These are phyloP conservation scores for Actinemys pallida DNA, from an alignment of 2,113 vertebrate genomes.

Conservation along the genomic window DNA sequence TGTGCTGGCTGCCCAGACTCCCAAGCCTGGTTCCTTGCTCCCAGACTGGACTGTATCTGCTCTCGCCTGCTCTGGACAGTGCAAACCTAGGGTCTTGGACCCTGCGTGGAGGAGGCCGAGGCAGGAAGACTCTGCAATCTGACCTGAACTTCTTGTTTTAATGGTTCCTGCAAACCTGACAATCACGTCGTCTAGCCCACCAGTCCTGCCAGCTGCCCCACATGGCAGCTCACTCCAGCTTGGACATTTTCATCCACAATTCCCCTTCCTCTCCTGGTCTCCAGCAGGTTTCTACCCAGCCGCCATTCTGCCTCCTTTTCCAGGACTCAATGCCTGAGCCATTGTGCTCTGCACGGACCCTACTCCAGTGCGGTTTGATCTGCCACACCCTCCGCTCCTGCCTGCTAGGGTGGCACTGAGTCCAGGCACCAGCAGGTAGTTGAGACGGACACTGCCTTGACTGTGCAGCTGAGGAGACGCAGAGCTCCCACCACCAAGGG, in stretches of 20 bases:
- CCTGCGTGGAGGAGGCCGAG: rapidly evolving
- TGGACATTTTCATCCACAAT: background rate
- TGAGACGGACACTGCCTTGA: background rate
- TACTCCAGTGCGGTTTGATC: background rate
- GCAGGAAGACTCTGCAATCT: background rate
- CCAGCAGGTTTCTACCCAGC: background rate
- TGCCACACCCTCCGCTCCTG: background rate
- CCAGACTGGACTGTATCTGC: background rate
- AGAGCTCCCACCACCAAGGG: background rate
- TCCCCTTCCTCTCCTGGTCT: background rate
- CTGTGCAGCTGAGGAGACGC: background rate
- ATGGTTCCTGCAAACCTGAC: too few species aligned
- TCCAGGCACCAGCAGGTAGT: background rate
- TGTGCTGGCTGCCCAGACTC: background rate
- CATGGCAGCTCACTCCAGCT: too few species aligned
- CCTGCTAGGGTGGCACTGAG: background rate
- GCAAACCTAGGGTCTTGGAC: background rate
- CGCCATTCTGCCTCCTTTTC: background rate
- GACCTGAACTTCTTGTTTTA: background rate
- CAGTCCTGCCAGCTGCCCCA: too few species aligned
- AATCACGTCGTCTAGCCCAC: too few species aligned
- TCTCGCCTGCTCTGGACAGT: rapidly evolving
- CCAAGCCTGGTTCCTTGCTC: background rate
- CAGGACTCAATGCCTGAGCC: background rate
- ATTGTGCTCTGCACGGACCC: background rate